Conservation (phyloP, 2,888 invertebrate genomes). For the Aleiodes leptofemur region DNA sequence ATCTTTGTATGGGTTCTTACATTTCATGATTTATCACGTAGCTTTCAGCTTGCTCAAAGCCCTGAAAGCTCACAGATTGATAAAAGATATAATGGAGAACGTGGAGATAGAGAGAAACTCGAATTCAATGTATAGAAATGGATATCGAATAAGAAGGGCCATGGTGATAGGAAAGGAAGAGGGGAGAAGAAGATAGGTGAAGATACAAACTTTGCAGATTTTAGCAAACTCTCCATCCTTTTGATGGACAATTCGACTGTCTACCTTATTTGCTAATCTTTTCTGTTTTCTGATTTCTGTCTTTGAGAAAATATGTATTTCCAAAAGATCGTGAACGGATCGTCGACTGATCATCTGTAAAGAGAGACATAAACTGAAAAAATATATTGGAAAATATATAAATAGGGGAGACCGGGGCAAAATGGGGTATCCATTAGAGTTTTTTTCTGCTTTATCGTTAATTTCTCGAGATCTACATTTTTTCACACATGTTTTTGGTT, state of each 20-base stretch:
- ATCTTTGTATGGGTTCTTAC: slow-evolving; percentile 68
- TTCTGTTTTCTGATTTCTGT: neutral
- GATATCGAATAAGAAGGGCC: slow-evolving; percentile 17
- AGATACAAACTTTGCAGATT: neutral
- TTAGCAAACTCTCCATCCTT: slow-evolving; percentile 9
- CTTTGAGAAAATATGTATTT: neutral
- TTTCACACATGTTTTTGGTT: too few relatives aligned
- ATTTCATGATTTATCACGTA: slow-evolving; percentile 75
- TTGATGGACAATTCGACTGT: slow-evolving; percentile 11
- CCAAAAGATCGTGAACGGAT: too few relatives aligned
- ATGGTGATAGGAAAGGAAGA: slow-evolving; percentile 47
- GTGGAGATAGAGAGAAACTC: slow-evolving; percentile 70
- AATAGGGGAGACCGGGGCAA: too few relatives aligned
- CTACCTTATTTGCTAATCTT: slow-evolving; percentile 18
- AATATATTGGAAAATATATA: too few relatives aligned
- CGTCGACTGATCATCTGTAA: too few relatives aligned
- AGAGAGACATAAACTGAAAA: too few relatives aligned
- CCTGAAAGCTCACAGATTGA: slow-evolving; percentile 74
- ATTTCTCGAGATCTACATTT: too few relatives aligned
- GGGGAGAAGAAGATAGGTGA: slow-evolving; percentile 19
- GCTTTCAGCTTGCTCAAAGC: slow-evolving; percentile 74
- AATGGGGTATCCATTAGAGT: too few relatives aligned
- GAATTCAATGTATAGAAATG: slow-evolving; percentile 64
- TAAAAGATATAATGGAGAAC: slow-evolving; percentile 75
- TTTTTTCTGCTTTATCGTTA: too few relatives aligned